Evolutionary conservation across 2,113 vertebrate species (phyloP), one percentile per base, ranked within the genome.

Genomic region (Macrotis lagotis): DNA sequence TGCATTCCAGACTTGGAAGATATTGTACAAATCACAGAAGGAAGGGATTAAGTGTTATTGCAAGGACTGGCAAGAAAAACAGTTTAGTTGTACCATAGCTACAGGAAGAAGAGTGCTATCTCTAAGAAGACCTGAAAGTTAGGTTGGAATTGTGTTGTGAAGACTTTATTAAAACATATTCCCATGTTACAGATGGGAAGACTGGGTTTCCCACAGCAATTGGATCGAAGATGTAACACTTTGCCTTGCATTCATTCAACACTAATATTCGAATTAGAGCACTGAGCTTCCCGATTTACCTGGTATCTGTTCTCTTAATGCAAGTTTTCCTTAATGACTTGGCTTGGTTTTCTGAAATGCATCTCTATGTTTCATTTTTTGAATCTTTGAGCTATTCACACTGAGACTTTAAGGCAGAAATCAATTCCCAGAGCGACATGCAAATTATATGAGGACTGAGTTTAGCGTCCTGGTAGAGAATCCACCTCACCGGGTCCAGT

Each of bases 321-420:
- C 2, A 10, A 92, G 31, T 25, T 88, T 89, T 8, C 2, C 88
- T 95, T 89, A 91, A 90, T 50, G 2, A 26, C 2, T 89, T 11
- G 90, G 19, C 24, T 47, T 24, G 92, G 1, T 3, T 89, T 24
- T 94, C 31, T 95, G 92, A 92, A 47, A n/a, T 28, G 25, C 37
- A 88, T 19, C 48, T 94, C 5, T 66, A 91, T n/a, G 19, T 59
- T 91, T 92, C 44, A 48, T 52, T 96, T 28, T 55, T 0, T 92
- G 26, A 83, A 44, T 83, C 66, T 44, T 83, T 83, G 66, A 83
- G n/a, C n/a, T 83, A 83, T 83, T 83, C 66, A 74, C 59, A 83
- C 59, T n/a, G 26, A 94, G 50, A 52, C 6, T 89, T 2, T 94
- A 37, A 48, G 91, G 83, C 88, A 93, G 94, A 50, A 91, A 95